Conservation (phyloP, 2,113 vertebrate genomes). For the Odontophorus gujanensis region DNA sequence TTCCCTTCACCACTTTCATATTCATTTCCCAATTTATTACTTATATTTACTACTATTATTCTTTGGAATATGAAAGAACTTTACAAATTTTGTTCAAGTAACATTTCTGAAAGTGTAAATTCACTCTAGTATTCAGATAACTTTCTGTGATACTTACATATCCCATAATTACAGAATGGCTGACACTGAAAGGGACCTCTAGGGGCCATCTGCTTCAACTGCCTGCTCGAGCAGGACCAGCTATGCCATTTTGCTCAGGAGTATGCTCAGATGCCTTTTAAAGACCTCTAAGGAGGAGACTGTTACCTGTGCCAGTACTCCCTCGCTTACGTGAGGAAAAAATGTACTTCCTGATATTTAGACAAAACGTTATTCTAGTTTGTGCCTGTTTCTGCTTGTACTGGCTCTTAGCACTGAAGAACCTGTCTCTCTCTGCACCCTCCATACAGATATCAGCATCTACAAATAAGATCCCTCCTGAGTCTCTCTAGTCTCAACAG, state of each 20-base stretch:
- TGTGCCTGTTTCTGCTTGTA: no score
- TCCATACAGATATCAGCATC: no score
- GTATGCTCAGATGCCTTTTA: not conserved
- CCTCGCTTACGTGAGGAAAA: no score
- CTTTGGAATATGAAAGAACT: not conserved
- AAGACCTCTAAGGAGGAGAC: not conserved
- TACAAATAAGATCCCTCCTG: not conserved
- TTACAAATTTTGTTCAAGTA: not conserved
- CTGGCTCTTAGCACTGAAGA: no score
- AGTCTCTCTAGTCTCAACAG: not conserved
- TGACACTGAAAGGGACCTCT: not conserved
- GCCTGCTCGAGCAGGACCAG: not conserved
- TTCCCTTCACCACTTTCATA: not conserved
- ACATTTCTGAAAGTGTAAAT: not conserved
- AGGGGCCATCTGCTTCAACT: not conserved
- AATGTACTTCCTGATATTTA: no score
- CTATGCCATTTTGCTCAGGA: not conserved
- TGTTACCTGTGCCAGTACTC: no score
- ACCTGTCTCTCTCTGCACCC: no score
- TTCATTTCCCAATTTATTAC: not conserved
- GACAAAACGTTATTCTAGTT: no score
- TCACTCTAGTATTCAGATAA: not conserved
- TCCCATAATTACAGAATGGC: not conserved
- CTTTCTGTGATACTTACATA: not conserved
- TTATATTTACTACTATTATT: not conserved